Percentiles rank a stretch among this genome's conserved stretches.
Conservation (phyloP, 2,888 invertebrate genomes). For the Chymomyza fuscimana region DNA sequence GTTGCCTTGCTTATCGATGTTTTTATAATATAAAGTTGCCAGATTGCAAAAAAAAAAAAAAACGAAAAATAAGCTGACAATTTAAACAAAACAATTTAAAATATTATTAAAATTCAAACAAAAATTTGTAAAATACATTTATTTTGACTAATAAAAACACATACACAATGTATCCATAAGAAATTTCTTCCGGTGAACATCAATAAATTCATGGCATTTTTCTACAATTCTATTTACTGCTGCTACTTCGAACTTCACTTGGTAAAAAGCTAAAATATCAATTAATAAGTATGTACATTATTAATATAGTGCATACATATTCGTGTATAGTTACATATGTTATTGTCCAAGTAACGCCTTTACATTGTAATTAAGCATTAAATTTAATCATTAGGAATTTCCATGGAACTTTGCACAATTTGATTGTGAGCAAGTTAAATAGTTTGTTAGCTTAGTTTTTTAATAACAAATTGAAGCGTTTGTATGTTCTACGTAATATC, state of each 20-base stretch:
- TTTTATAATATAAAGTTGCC: conserved; percentile 16
- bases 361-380: conserved; percentile 33
- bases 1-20: conserved; percentile 11
- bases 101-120: neutral
- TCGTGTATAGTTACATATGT: conserved; percentile 27
- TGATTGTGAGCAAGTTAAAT: conserved; percentile 7
- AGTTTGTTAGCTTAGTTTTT: conserved; percentile 44
- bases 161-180: conserved; percentile 42
- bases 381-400: conserved; percentile 21
- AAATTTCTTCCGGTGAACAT: conserved; percentile 40
- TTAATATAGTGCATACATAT: neutral
- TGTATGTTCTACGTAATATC: conserved; percentile 50
- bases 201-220: conserved; percentile 40
- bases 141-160: conserved; percentile 56
- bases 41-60: neutral
- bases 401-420: conserved; percentile 20
- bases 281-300: conserved; percentile 6
- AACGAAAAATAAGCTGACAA: no score
- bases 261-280: conserved; percentile 23
- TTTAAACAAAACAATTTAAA: neutral
- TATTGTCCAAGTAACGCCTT: conserved; percentile 54
- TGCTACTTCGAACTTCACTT: neutral
- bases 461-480: conserved; percentile 55
- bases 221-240: conserved; percentile 27
- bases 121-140: conserved; percentile 38